Percentiles rank a stretch among this genome's conserved stretches.
phyloP scores from a whole-genome alignment of 2,113 vertebrate genomes.

The Sphaerodactylus townsendi region DNA sequence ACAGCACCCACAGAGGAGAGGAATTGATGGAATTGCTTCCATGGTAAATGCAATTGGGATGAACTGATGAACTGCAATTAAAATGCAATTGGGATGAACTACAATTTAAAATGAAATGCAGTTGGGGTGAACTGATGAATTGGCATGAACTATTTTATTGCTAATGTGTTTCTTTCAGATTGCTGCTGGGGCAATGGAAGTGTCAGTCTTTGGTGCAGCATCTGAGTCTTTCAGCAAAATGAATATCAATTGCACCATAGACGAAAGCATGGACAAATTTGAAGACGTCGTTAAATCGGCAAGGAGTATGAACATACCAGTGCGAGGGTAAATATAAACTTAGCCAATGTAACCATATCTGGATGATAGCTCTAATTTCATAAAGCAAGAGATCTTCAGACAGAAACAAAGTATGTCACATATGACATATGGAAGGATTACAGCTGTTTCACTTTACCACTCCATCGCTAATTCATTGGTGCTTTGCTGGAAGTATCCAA shows the following conservation, averaged over 20 bases:
- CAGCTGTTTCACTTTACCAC: not conserved
- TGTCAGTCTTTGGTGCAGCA: conserved; percentile 92
- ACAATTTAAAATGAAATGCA: no score
- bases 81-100: no score
- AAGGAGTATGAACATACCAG: conserved; percentile 84
- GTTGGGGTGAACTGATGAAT: no score
- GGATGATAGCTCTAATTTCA: not conserved
- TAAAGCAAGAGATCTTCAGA: accelerated
- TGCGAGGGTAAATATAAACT: conserved; percentile 82
- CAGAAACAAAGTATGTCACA: not conserved
- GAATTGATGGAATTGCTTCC: no score
- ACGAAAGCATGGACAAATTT: conserved; percentile 91
- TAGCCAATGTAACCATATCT: conserved; percentile 30
- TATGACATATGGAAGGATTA: not conserved
- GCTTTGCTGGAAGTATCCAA: not conserved
- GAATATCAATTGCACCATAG: conserved; percentile 94
- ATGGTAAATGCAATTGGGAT: not conserved
- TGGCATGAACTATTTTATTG: not conserved
- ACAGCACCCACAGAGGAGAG: no score
- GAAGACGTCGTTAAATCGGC: conserved; percentile 84
- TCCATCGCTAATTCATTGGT: not conserved
- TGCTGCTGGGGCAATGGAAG: conserved; percentile 89
- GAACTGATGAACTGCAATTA: no score
- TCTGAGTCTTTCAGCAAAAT: conserved; percentile 90
- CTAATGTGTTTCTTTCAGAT: conserved; percentile 76